Conservation (phyloP, 2,797 vertebrate species). For the Enteromius paludinosus region DNA sequence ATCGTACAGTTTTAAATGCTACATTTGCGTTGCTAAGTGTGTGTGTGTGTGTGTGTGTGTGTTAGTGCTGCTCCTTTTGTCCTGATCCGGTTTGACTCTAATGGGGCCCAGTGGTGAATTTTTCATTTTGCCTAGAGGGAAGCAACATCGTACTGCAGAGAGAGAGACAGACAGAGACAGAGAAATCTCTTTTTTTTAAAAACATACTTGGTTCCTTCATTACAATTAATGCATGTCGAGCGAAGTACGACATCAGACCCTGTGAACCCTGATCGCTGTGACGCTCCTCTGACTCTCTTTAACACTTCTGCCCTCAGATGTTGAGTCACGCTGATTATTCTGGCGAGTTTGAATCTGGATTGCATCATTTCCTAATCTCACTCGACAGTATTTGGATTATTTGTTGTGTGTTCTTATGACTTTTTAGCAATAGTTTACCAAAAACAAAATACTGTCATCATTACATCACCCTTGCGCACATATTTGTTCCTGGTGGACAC, state of each 20-base stretch:
- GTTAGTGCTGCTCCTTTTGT: conserved; percentile 56
- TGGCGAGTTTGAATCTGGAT: not conserved
- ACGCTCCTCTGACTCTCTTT: not conserved
- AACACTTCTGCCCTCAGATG: not conserved
- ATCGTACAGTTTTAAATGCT: conserved; percentile 58
- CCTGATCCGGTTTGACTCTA: conserved; percentile 88
- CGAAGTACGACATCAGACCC: not conserved
- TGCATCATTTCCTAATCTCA: not conserved
- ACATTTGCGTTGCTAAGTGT: conserved; percentile 71
- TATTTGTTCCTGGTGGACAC: not conserved
- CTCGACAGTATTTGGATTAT: not conserved
- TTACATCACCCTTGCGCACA: not conserved
- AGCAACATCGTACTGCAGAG: conserved; percentile 77
- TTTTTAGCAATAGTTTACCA: not conserved
- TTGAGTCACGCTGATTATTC: not conserved
- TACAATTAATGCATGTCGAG: not conserved
- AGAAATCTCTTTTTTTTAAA: conserved; percentile 17
- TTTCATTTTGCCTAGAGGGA: conserved; percentile 90
- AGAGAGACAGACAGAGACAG: conserved; percentile 47
- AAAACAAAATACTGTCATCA: not conserved
- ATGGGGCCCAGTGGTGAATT: conserved; percentile 91
- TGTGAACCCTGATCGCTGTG: not conserved
- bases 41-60: conserved; percentile 51
- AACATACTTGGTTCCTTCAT: not conserved
- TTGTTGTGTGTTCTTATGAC: not conserved